phyloP scores from a whole-genome alignment of 2,113 vertebrate species.

The Cynocephalus volans region DNA sequence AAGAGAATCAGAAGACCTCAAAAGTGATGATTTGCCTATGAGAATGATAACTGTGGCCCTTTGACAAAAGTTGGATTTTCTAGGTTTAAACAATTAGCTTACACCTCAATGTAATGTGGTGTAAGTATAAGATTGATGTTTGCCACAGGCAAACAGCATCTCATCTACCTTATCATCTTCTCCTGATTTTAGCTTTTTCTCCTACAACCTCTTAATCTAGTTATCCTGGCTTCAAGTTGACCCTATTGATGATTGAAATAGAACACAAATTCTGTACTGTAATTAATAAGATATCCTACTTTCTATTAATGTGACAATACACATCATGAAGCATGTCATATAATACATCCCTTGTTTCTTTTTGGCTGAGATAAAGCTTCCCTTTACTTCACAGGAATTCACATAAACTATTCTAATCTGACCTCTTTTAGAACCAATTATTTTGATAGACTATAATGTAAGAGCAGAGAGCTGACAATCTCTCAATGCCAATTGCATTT shows the following conservation, averaged over 20 bases:
- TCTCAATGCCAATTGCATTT: background rate
- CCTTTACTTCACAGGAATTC: constrained; percentile 23
- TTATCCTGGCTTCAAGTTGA: background rate
- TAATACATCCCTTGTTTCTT: background rate
- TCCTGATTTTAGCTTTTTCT: constrained; percentile 5
- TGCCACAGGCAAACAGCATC: background rate
- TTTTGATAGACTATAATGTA: background rate
- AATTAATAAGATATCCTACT: background rate
- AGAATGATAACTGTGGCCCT: background rate
- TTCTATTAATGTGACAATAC: background rate
- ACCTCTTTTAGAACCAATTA: constrained; percentile 25
- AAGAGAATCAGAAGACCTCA: background rate
- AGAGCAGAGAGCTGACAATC: background rate
- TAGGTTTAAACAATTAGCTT: constrained; percentile 43
- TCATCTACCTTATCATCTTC: background rate
- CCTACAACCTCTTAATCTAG: background rate
- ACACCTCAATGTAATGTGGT: background rate
- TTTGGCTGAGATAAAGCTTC: background rate
- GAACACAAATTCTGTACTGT: background rate
- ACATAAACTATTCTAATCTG: background rate
- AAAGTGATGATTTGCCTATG: constrained; percentile 56
- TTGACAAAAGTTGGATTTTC: constrained; percentile 30
- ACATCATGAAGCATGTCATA: background rate
- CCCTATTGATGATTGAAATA: background rate
- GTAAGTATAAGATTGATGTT: background rate